A percentile compares a stretch with the other conserved stretches of the same genome.
Evolutionary conservation across 2,888 invertebrate species (phyloP).

Genomic region (Saturnia pavonia): DNA sequence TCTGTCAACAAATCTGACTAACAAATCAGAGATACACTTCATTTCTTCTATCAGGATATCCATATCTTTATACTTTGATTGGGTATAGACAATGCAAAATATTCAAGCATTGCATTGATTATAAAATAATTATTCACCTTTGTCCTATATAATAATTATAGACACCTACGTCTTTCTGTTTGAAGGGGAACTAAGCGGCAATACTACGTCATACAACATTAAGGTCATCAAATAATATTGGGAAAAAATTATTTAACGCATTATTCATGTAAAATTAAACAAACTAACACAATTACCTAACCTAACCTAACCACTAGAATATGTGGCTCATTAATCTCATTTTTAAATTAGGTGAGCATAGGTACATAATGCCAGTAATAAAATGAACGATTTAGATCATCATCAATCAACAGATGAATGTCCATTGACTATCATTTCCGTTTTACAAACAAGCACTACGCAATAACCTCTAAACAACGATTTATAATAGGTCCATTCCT

Average conservation of each 20-base stretch:
- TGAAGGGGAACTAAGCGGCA: no score
- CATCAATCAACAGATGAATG: background rate
- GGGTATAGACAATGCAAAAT: no score
- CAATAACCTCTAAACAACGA: background rate
- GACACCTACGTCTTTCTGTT: no score
- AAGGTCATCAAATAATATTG: background rate
- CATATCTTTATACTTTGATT: no score
- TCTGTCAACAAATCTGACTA: background rate
- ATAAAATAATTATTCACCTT: no score
- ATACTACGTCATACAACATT: no score
- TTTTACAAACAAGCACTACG: background rate
- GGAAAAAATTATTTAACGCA: background rate
- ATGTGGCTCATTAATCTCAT: background rate
- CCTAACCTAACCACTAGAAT: background rate
- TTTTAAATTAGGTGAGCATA: background rate
- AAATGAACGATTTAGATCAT: background rate
- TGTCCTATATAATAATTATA: no score
- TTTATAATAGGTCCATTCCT: background rate
- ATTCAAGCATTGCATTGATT: no score
- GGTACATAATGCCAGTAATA: background rate
- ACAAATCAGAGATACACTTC: background rate
- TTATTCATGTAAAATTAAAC: background rate
- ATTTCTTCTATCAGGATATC: background rate
- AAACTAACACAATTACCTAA: background rate
- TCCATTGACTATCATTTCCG: background rate